A percentile compares a stretch with the other conserved stretches of the same genome.
Conservation (phyloP, 2,888 invertebrate genomes). For the Trachelus troglodyta region DNA sequence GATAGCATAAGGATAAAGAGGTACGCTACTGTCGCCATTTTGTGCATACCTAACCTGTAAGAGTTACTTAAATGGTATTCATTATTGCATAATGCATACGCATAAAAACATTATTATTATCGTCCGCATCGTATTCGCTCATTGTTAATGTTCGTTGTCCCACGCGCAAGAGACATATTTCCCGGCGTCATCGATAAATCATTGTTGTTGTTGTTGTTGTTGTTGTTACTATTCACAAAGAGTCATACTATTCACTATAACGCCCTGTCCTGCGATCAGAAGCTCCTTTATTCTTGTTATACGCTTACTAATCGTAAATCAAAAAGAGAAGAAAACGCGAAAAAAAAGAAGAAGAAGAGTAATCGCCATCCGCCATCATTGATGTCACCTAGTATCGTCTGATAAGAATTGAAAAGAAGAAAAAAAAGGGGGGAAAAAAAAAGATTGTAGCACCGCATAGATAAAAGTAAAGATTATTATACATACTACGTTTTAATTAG, state of each 20-base stretch:
- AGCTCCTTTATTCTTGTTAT: not conserved
- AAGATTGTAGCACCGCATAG: not conserved
- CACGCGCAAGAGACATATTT: constrained; percentile 18
- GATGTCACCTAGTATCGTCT: not conserved
- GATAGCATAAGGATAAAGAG: no score
- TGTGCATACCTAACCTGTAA: no score
- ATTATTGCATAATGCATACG: not conserved
- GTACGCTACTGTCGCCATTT: no score
- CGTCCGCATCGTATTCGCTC: constrained; percentile 14
- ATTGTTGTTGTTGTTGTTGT: constrained; percentile 40
- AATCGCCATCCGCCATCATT: not conserved
- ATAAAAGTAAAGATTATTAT: not conserved
- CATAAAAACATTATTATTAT: constrained; percentile 21
- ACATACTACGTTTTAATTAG: not conserved
- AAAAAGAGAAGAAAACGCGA: no score
- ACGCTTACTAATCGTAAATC: not conserved
- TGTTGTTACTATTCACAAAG: constrained; percentile 31
- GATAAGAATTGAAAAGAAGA: not conserved
- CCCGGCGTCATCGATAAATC: constrained; percentile 28
- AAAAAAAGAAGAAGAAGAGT: not conserved
- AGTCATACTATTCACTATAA: not conserved
- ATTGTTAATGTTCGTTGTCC: constrained; percentile 35
- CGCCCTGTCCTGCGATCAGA: not conserved
- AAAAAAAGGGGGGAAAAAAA: not conserved
- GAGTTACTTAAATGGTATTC: not conserved